phyloP scores from a whole-genome alignment of 2,113 vertebrate genomes.

The Addax nasomaculatus region DNA sequence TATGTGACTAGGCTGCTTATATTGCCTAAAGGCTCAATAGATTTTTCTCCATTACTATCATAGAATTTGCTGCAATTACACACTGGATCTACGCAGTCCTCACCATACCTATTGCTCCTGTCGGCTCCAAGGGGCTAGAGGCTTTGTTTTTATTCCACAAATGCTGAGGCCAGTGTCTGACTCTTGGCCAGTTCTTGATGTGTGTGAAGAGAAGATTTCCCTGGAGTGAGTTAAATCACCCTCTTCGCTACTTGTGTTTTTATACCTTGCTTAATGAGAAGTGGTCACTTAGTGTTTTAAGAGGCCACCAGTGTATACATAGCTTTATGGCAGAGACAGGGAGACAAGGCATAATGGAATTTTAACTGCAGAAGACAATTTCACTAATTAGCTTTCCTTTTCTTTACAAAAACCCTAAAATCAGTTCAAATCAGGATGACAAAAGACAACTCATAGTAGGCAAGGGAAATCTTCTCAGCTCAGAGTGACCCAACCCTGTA shows the following conservation, averaged over 20 bases:
- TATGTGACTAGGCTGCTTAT: neutral
- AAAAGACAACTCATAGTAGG: neutral
- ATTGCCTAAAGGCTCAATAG: neutral
- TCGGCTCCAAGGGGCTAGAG: neutral
- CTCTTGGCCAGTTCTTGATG: neutral
- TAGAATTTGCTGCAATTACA: neutral
- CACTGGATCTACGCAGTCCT: accelerated
- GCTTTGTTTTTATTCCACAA: neutral
- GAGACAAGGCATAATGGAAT: neutral
- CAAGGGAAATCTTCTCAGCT: neutral
- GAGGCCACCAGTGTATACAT: neutral
- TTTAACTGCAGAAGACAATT: conserved; percentile 4
- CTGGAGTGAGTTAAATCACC: neutral
- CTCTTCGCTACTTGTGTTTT: neutral
- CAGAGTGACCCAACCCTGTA: neutral
- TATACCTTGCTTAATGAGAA: neutral
- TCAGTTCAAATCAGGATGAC: neutral
- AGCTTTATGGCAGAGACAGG: neutral
- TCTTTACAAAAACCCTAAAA: neutral
- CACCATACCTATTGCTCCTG: neutral
- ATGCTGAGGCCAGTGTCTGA: neutral
- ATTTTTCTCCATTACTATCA: neutral
- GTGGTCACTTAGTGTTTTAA: neutral
- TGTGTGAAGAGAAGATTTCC: neutral
- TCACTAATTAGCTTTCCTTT: neutral